Conservation (phyloP, 2,888 invertebrate species). For the Pterostichus niger region DNA sequence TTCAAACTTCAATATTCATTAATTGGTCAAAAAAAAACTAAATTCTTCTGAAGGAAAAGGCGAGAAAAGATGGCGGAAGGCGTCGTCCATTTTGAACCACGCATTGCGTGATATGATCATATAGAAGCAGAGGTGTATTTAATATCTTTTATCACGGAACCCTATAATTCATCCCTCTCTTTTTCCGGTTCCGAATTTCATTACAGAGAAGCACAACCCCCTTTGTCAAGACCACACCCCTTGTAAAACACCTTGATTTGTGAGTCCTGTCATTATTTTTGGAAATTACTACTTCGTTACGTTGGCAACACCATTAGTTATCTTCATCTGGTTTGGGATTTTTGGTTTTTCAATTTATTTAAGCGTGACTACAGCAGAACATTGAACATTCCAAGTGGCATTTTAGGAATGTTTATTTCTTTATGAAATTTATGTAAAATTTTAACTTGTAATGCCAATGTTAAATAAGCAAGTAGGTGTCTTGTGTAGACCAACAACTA, state of each 20-base stretch:
- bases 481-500: not conserved
- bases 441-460: conserved; percentile 20
- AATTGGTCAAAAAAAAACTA: conserved; percentile 17
- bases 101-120: conserved; percentile 54
- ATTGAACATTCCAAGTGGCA: too few species aligned
- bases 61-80: conserved; percentile 41
- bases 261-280: conserved; percentile 55
- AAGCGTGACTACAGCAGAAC: not conserved
- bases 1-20: too few species aligned
- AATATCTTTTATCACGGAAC: conserved; percentile 55
- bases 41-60: conserved; percentile 7
- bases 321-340: not conserved
- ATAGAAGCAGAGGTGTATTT: conserved; percentile 28
- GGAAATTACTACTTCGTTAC: conserved; percentile 16
- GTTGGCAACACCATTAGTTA: conserved; percentile 25
- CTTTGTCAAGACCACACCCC: conserved; percentile 58
- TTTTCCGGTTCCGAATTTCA: conserved; percentile 60
- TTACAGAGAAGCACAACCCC: conserved; percentile 50
- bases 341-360: not conserved
- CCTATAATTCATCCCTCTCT: conserved; percentile 49
- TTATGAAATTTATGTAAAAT: conserved; percentile 8
- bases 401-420: not conserved
- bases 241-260: conserved; percentile 35
- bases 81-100: conserved; percentile 50
- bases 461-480: conserved; percentile 31